Evolutionary conservation across 2,888 invertebrate genomes (phyloP), one percentile per base, ranked within the genome.

Genomic region (Cephus sareptanus): DNA sequence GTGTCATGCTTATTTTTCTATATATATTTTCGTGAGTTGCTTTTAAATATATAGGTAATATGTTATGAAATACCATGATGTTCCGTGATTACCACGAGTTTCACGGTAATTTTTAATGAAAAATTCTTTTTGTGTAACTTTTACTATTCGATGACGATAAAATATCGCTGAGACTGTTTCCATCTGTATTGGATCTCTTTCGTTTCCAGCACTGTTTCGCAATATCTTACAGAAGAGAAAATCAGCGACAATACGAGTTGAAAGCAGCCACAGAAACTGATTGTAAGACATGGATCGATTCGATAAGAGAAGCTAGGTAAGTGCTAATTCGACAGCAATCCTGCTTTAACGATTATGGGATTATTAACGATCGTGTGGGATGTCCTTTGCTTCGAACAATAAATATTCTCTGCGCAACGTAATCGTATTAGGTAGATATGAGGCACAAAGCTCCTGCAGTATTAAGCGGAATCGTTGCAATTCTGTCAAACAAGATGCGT

Each of bases 251-350:
- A 91, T 98, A 97, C 91, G 98, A 98, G 90, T 92, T 98, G 77
- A 94, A 96, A 76, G 96, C 97, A 0, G 94, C 96, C 74, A 95
- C 95, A 3, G 98, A 98, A 90, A 94, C 95, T 35, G 97, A 97
- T 89, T 97, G 98, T 92, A 95, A 96, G 87, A 95, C 95, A 82
- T 98, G 98, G 98, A 96, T 98, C 86, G 96, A 97, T 91, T 95
- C 97, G 56, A 96, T 98, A 86, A 93, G 96, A 81, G 95, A 96
- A 86, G 98, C 97, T 78, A 98, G 97, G 97, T 97, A 31, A 71
- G 71, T 71, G 31, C 71, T 30, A 33, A 13, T 71, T 33, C 31
- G 31, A 12, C 71, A 23, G 31, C 12, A 33, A 56, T 56, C 23
- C 23, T 9, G 23, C 23, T 23, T 23, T 56, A 56, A 56, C 9